Evolutionary conservation across 2,113 vertebrate species (phyloP).

Genomic region (Cryptotis parvus): DNA sequence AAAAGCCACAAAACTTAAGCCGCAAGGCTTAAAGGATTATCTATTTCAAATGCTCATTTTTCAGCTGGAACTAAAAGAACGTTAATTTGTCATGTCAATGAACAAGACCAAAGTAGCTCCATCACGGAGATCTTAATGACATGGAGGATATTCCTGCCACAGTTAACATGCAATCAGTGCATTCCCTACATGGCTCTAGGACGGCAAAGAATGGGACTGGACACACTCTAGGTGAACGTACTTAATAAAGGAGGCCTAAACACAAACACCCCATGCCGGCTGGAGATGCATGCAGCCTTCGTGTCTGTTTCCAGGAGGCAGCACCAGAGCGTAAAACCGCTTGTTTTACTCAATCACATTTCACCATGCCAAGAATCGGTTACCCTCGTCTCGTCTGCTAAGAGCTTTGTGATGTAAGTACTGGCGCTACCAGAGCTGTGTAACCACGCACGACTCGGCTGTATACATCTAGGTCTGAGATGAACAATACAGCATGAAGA

Average conservation of each 20-base stretch:
- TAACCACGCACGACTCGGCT: constrained; percentile 84
- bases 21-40: constrained; percentile 75
- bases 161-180: constrained; percentile 86
- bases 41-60: constrained; percentile 79
- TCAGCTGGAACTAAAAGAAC: constrained; percentile 77
- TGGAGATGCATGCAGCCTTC: constrained; percentile 85
- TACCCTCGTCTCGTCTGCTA: constrained; percentile 73
- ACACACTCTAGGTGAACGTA: constrained; percentile 83
- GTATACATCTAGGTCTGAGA: constrained; percentile 88
- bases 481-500: constrained; percentile 89
- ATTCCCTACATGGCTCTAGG: constrained; percentile 85
- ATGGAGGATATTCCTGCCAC: constrained; percentile 83
- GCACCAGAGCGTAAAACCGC: constrained; percentile 78
- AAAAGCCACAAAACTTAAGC: constrained; percentile 81
- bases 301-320: constrained; percentile 72
- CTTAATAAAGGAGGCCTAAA: constrained; percentile 83
- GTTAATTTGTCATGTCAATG: constrained; percentile 76
- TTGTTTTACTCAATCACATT: constrained; percentile 66
- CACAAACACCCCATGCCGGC: constrained; percentile 86
- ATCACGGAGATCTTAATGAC: constrained; percentile 77
- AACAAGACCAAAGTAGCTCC: constrained; percentile 82
- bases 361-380: constrained; percentile 74
- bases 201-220: constrained; percentile 84
- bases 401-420: constrained; percentile 81
- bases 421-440: constrained; percentile 81